Conservation (phyloP, 2,113 vertebrate genomes). For the Proteles cristata region DNA sequence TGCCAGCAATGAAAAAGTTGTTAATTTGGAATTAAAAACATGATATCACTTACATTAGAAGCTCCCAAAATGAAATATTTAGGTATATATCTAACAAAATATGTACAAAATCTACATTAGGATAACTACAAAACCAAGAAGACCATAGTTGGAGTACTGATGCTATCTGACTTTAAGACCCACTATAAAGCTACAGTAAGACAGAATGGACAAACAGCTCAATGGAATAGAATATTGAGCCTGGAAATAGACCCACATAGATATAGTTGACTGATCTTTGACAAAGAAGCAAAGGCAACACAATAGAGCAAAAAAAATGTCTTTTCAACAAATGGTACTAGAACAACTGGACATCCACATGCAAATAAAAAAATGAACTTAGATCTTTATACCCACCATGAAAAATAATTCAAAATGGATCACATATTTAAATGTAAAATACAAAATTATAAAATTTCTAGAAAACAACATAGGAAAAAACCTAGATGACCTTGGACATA, state of each 20-base stretch:
- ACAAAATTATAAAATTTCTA: background rate
- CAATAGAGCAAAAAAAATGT: background rate
- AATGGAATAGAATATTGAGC: background rate
- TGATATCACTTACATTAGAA: background rate
- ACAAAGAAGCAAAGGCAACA: background rate
- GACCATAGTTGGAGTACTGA: background rate
- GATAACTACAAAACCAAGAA: background rate
- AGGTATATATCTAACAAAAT: background rate
- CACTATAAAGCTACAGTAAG: background rate
- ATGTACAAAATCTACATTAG: background rate
- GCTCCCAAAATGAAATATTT: background rate
- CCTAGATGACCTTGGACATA: background rate
- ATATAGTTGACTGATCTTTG: background rate
- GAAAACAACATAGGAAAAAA: background rate
- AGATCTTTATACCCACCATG: background rate
- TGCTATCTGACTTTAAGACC: background rate
- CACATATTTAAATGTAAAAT: background rate
- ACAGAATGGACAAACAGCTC: background rate
- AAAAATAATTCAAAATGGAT: background rate
- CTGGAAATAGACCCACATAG: background rate
- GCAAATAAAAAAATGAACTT: background rate
- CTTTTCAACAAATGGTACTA: background rate
- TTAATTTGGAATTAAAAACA: background rate
- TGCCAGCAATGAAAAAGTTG: background rate
- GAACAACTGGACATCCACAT: background rate